Evolutionary conservation across 2,797 vertebrate genomes (phyloP).

Genomic region (Denticeps clupeoides): DNA sequence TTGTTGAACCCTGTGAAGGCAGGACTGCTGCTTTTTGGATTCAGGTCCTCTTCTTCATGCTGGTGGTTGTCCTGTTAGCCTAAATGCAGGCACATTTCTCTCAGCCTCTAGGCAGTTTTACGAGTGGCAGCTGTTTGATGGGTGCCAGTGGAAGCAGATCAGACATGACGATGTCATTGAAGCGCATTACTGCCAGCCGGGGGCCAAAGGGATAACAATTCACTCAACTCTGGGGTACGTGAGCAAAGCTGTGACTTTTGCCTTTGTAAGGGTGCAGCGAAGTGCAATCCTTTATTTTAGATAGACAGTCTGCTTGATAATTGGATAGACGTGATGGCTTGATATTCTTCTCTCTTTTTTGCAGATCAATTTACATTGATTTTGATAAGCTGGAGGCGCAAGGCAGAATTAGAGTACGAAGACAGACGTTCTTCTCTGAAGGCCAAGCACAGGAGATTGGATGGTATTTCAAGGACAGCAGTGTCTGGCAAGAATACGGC

Average conservation of each 20-base stretch:
- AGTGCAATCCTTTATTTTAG: no score
- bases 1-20: no score
- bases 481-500: conserved; percentile 51
- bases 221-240: conserved; percentile 33
- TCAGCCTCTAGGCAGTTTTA: conserved; percentile 31
- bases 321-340: no score
- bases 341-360: neutral
- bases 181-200: conserved; percentile 52
- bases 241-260: no score
- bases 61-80: no score
- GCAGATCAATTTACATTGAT: conserved; percentile 42
- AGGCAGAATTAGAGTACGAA: conserved; percentile 19
- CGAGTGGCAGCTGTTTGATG: conserved; percentile 42
- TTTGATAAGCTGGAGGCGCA: conserved; percentile 36
- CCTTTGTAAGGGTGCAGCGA: no score
- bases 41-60: no score
- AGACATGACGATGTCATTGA: conserved; percentile 49
- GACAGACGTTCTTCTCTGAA: conserved; percentile 20
- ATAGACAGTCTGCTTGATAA: no score
- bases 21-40: no score
- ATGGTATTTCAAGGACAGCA: conserved; percentile 53
- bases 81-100: no score
- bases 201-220: conserved; percentile 46
- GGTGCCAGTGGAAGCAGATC: conserved; percentile 30
- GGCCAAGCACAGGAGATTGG: conserved; percentile 35